Percentiles rank a stretch among this genome's conserved stretches.
These are phyloP conservation scores for Xerus inauris DNA, from an alignment of 2,113 vertebrate genomes.

Conservation along the genomic window DNA sequence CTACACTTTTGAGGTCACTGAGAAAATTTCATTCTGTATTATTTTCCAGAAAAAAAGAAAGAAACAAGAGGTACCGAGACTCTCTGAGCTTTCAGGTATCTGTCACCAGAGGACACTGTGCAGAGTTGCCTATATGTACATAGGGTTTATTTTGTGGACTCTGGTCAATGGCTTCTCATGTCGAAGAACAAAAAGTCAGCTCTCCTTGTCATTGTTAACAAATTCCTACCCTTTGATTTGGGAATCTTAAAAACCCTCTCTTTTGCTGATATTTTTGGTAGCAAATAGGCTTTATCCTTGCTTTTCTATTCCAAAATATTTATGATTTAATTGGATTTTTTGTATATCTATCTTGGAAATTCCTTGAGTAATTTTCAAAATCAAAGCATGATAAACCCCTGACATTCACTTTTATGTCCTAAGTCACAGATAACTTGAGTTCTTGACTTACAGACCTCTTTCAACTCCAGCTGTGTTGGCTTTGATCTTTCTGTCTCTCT, in stretches of 20 bases:
- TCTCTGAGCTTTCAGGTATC: background rate
- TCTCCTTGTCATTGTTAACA: background rate
- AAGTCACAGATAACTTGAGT: background rate
- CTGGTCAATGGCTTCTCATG: background rate
- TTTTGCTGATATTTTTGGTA: background rate
- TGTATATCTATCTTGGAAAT: background rate
- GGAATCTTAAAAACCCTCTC: background rate
- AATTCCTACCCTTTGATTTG: background rate
- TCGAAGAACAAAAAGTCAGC: background rate
- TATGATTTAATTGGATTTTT: constrained; percentile 22
- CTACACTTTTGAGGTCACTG: background rate
- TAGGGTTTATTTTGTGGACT: background rate
- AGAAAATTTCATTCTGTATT: background rate
- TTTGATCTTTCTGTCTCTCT: background rate
- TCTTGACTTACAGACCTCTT: background rate
- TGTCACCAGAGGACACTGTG: background rate
- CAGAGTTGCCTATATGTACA: background rate
- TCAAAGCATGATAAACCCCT: background rate
- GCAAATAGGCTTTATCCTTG: constrained; percentile 39
- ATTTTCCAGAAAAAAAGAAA: background rate
- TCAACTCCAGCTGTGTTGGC: background rate
- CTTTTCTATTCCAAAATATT: constrained; percentile 29
- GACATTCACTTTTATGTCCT: background rate
- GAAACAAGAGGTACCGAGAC: background rate
- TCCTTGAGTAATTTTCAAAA: constrained; percentile 53